These are phyloP conservation scores for Orientallactaga bullata DNA, from an alignment of 2,113 vertebrate genomes.

Conservation along the genomic window DNA sequence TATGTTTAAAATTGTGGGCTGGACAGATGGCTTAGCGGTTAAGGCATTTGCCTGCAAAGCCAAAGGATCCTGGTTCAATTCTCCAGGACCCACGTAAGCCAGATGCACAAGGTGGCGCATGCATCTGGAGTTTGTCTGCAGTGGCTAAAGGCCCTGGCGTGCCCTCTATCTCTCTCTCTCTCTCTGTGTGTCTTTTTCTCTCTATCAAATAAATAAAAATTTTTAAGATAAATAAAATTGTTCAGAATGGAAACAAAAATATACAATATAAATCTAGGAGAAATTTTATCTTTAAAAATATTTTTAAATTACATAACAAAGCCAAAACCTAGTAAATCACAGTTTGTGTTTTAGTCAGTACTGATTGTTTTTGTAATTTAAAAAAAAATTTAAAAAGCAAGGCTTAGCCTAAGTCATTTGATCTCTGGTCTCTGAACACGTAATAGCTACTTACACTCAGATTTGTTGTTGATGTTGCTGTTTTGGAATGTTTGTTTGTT, in stretches of 20 bases:
- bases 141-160: too few species aligned
- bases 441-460: neutral
- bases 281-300: conserved; percentile 27
- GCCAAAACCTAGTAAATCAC: neutral
- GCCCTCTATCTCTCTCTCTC: too few species aligned
- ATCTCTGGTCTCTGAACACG: conserved; percentile 17
- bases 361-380: neutral
- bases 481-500: neutral
- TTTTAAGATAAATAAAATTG: too few species aligned
- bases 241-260: conserved; percentile 17
- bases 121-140: too few species aligned
- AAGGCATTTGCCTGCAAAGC: too few species aligned
- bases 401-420: conserved; percentile 2
- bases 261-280: conserved; percentile 42
- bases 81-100: too few species aligned
- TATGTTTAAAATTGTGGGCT: too few species aligned
- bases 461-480: neutral
- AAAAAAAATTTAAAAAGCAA: neutral
- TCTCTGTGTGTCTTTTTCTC: too few species aligned
- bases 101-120: too few species aligned
- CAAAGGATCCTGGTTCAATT: too few species aligned
- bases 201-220: too few species aligned
- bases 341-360: conserved; percentile 9
- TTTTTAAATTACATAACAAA: neutral
- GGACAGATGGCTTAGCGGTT: too few species aligned